Conservation (phyloP, 2,797 vertebrate genomes). For the Platalea minor region DNA sequence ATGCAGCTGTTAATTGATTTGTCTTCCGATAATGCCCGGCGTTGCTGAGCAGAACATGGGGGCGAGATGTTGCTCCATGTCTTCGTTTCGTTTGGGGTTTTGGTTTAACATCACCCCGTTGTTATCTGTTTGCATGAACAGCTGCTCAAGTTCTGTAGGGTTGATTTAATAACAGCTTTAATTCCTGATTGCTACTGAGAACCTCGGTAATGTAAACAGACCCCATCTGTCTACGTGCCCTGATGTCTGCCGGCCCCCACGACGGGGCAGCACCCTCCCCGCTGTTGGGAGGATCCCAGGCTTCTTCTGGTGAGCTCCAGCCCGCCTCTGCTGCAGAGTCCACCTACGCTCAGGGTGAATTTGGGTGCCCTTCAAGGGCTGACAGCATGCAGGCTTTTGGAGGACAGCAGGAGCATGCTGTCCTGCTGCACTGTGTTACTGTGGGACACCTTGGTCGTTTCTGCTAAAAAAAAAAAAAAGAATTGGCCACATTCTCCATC, state of each 20-base stretch:
- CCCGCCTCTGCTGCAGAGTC: not conserved
- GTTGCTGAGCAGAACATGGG: not conserved
- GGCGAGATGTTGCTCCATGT: not conserved
- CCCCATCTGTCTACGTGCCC: slow-evolving; percentile 11
- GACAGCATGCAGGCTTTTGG: not conserved
- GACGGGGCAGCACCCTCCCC: not conserved
- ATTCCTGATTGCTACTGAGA: slow-evolving; percentile 14
- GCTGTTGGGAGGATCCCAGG: not conserved
- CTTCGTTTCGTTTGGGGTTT: not conserved
- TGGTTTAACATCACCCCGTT: slow-evolving; percentile 42
- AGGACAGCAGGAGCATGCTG: not conserved
- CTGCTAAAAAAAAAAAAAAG: not conserved
- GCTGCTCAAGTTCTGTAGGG: slow-evolving; percentile 36
- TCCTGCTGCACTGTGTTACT: not conserved
- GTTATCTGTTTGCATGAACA: not conserved
- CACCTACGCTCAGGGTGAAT: fast-evolving
- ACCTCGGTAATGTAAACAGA: not conserved
- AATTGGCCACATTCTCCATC: fast-evolving
- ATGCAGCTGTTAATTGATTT: not conserved
- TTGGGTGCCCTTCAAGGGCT: not conserved
- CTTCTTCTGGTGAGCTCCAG: not conserved
- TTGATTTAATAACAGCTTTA: slow-evolving; percentile 47
- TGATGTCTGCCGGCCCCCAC: fast-evolving
- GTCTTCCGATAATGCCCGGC: not conserved
- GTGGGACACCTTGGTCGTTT: not conserved